Conservation (phyloP, 2,113 vertebrate species). For the Corythaeola cristata region DNA sequence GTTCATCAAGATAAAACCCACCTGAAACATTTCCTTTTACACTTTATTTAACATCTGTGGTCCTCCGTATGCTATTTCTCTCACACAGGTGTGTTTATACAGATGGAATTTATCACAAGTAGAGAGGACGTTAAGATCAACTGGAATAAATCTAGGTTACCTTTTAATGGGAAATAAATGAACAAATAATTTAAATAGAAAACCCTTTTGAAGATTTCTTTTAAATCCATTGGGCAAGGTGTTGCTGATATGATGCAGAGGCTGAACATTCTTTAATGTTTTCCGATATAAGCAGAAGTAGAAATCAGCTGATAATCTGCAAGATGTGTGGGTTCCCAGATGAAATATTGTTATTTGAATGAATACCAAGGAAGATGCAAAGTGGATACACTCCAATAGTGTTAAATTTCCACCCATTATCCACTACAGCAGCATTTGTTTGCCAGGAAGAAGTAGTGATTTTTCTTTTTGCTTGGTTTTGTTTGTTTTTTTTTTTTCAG, state of each 20-base stretch:
- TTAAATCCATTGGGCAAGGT: background rate
- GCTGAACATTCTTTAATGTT: background rate
- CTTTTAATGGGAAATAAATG: background rate
- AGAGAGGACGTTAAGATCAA: background rate
- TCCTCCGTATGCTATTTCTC: background rate
- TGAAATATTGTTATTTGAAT: background rate
- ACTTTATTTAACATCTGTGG: background rate
- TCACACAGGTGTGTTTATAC: background rate
- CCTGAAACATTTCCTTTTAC: background rate
- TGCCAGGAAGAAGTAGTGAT: background rate
- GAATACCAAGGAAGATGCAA: background rate
- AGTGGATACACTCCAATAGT: background rate
- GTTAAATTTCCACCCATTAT: background rate
- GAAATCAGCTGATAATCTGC: background rate
- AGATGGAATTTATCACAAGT: background rate
- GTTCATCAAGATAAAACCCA: background rate
- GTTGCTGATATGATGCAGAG: background rate
- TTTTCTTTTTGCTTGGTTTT: background rate
- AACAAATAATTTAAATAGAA: constrained; percentile 16
- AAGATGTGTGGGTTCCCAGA: background rate
- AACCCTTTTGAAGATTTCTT: background rate
- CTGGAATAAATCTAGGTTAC: background rate
- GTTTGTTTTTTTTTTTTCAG: background rate
- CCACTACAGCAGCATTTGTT: background rate
- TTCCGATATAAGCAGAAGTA: background rate